Evolutionary conservation across 2,797 vertebrate genomes (phyloP), one percentile per base, ranked within the genome.

Genomic region (Brachymystax lenok): DNA sequence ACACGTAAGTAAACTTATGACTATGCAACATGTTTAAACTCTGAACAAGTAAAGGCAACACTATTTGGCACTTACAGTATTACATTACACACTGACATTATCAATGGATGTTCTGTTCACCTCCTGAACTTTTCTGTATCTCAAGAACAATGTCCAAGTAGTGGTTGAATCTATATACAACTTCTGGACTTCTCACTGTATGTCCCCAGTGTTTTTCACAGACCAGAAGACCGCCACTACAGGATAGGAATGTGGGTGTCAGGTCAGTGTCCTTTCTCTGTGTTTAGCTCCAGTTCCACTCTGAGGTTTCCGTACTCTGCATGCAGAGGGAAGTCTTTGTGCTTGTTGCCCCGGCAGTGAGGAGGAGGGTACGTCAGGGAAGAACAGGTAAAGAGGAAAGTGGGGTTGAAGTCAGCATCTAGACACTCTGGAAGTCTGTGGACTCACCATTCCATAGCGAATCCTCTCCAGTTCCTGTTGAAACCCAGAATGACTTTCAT

Each of bases 401-500:
- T 13, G 54, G 19, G 4, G 54, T 19, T 56, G 17, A 72, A 50
- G 10, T 27, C 13, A 64, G n/a, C 52, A 21, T 7, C 28, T 17
- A 5, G 14, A 70, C 72, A n/a, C 3, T 6, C 3, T 2, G 33
- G 0, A 69, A 33, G 4, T 33, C 30, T 33, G 27, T 28, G 30
- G 30, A 17, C 16, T 24, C 21, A 96, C 96, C 74, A 89, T 1
- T 4, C 0, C 21, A 94, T 69, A 0, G 70, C 1, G 77, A 92
- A 94, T 17, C 85, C 89, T 77, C 95, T 95, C 92, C 94, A 95
- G 84, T 94, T 94, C 76, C 88, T 95, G 89, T 97, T 91, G 17
- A 97, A 96, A 51, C 82, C 85, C 4, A 93, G 75, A 71, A 98
- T 91, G 24, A 90, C 89, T 8, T 95, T 93, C 90, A 97, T 95